These are phyloP conservation scores for Stegophylla sp. DNA, from an alignment of 2,888 invertebrate genomes.

Conservation along the genomic window DNA sequence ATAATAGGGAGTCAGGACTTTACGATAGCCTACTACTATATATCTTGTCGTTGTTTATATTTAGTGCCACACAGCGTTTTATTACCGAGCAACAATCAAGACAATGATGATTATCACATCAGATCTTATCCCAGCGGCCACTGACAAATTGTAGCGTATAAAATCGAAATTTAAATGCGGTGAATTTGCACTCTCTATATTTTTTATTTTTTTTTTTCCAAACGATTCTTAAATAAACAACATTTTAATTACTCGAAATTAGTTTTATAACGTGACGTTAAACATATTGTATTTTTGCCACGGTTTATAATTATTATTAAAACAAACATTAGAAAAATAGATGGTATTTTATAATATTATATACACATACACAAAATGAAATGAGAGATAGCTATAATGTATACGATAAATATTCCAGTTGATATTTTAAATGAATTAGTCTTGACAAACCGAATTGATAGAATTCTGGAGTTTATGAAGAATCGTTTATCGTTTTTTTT, in stretches of 20 bases:
- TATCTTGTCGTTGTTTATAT: constrained; percentile 13
- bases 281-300: background rate
- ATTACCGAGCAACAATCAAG: background rate
- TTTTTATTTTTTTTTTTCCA: background rate
- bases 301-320: background rate
- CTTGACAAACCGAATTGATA: too few relatives aligned
- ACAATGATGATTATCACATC: constrained; percentile 19
- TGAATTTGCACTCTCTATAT: background rate
- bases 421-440: too few relatives aligned
- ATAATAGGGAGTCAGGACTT: background rate
- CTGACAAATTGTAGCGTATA: constrained; percentile 6
- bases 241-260: background rate
- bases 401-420: too few relatives aligned
- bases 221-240: too few relatives aligned
- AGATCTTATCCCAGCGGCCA: background rate
- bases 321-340: too few relatives aligned
- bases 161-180: background rate
- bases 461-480: too few relatives aligned
- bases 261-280: background rate
- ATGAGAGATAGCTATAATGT: too few relatives aligned
- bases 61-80: constrained; percentile 1
- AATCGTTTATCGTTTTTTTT: background rate
- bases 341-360: too few relatives aligned
- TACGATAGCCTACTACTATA: constrained; percentile 26
- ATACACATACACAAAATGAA: too few relatives aligned